A percentile compares a stretch with the other conserved stretches of the same genome.
phyloP scores from a whole-genome alignment of 2,113 vertebrate species.

The Aspidoscelis tigris region DNA sequence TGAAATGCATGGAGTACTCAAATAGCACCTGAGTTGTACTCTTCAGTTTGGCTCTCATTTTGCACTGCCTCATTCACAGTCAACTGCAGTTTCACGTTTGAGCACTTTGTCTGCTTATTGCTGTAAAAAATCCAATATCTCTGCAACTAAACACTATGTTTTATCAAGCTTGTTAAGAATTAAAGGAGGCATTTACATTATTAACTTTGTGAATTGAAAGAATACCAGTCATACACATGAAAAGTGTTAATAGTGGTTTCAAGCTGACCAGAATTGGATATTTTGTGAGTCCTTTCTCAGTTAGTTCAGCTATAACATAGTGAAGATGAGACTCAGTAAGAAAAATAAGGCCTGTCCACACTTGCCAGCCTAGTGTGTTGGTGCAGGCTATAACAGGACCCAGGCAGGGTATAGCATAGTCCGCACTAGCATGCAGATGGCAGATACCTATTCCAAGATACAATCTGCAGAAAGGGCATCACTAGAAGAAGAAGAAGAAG shows the following conservation, averaged over 20 bases:
- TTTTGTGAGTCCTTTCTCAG: constrained; percentile 2
- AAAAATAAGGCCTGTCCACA: no score
- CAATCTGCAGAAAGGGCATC: no score
- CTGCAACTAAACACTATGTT: neutral
- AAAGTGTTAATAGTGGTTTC: neutral
- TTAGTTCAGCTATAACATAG: fast-evolving
- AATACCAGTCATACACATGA: neutral
- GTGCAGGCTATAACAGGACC: no score
- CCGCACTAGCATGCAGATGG: no score
- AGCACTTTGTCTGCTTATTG: neutral
- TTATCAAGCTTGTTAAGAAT: neutral
- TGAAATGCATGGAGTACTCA: neutral
- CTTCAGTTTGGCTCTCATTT: constrained; percentile 16
- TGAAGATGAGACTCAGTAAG: neutral
- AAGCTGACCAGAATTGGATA: neutral
- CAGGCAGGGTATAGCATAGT: no score
- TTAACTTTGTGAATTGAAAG: neutral
- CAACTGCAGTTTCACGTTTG: neutral
- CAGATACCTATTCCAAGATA: no score
- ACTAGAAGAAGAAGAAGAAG: no score
- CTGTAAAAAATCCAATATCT: neutral
- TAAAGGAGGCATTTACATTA: neutral
- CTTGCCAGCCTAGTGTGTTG: no score
- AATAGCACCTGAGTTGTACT: constrained; percentile 23
- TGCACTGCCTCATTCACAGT: neutral